phyloP scores from a whole-genome alignment of 2,888 invertebrate species.

The Caenorhabditis sp. region DNA sequence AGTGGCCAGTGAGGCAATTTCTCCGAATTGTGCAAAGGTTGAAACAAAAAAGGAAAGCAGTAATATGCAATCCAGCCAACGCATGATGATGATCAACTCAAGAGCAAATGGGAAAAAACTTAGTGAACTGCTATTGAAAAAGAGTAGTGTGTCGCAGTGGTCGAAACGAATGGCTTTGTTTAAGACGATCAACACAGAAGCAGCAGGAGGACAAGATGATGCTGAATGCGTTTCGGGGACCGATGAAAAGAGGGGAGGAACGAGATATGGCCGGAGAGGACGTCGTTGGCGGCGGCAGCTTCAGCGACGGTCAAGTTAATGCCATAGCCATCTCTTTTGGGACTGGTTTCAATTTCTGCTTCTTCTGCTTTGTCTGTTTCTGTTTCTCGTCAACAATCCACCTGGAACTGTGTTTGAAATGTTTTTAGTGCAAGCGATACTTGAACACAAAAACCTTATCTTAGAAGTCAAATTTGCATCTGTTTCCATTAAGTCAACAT shows the following conservation, averaged over 20 bases:
- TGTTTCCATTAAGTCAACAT: too few species aligned
- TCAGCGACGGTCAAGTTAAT: constrained; percentile 60
- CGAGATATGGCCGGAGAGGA: constrained; percentile 59
- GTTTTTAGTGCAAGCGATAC: not conserved
- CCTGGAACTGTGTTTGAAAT: not conserved
- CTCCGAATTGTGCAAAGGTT: constrained; percentile 76
- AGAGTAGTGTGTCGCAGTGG: constrained; percentile 3
- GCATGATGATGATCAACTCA: constrained; percentile 35
- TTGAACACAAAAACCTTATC: too few species aligned
- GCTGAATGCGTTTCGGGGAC: constrained; percentile 47
- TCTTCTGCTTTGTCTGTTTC: constrained; percentile 3
- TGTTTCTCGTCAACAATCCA: constrained; percentile 19
- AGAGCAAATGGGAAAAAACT: constrained; percentile 15
- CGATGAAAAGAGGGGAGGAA: constrained; percentile 37
- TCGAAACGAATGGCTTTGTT: constrained; percentile 39
- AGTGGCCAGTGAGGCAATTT: constrained; percentile 78
- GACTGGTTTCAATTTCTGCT: constrained; percentile 48
- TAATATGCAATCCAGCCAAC: constrained; percentile 8
- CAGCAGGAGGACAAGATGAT: constrained; percentile 25
- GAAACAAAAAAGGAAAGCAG: constrained; percentile 26
- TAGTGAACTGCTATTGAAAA: constrained; percentile 3
- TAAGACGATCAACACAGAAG: constrained; percentile 51
- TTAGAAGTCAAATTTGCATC: too few species aligned
- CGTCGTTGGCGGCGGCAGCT: constrained; percentile 35
- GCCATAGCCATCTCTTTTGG: constrained; percentile 57